phyloP scores from a whole-genome alignment of 2,113 vertebrate genomes.

The Pterocles orientalis region DNA sequence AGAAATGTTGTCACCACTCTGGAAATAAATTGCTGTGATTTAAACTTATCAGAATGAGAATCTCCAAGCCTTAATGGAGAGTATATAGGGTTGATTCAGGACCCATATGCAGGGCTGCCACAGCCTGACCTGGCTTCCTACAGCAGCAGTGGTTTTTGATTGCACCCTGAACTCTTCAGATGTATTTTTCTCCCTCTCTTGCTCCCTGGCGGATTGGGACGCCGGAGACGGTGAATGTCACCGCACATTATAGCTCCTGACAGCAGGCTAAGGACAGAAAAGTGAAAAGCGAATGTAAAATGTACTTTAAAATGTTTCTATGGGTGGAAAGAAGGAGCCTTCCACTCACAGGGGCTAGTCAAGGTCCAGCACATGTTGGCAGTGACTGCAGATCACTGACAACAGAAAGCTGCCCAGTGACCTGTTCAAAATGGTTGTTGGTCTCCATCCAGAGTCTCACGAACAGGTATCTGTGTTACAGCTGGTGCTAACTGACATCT shows the following conservation, averaged over 20 bases:
- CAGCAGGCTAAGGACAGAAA: not conserved
- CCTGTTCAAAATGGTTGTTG: not conserved
- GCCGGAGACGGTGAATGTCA: not conserved
- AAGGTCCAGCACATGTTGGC: not conserved
- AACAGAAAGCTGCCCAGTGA: constrained; percentile 25
- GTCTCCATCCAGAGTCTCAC: not conserved
- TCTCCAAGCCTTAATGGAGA: not conserved
- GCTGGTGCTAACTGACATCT: not conserved
- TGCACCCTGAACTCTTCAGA: not conserved
- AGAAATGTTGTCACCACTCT: not conserved
- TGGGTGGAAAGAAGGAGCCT: not conserved
- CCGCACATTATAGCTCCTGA: not conserved
- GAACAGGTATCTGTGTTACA: not conserved
- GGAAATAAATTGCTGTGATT: constrained; percentile 22
- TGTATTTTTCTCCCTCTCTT: not conserved
- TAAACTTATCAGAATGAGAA: not conserved
- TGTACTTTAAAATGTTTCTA: not conserved
- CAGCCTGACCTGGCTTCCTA: not conserved
- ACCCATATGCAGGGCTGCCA: not conserved
- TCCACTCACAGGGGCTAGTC: not conserved
- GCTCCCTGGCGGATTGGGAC: not conserved
- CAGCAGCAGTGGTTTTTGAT: not conserved
- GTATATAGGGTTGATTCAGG: not conserved
- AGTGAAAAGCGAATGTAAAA: not conserved
- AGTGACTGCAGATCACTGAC: not conserved